Evolutionary conservation across 2,797 vertebrate species (phyloP), one percentile per base, ranked within the genome.

Genomic region (Hydrolagus colliei): DNA sequence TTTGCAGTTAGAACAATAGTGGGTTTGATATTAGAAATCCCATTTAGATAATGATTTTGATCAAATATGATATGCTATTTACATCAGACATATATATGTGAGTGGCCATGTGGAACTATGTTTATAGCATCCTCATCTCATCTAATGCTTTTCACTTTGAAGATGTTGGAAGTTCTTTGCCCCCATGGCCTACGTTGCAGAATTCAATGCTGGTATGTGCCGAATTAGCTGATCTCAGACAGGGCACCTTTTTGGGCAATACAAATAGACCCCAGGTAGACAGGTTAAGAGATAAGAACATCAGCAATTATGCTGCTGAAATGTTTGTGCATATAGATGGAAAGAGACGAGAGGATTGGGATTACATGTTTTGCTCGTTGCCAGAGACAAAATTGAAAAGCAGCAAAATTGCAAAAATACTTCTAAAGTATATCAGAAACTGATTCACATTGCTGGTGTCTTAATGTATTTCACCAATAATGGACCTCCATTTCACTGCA

Each of bases 391-490:
- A 3, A 52, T 52, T 52, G 41, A 52, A 52, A 52, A 52, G 41
- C 41, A 52, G 6, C 41, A 52, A 52, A 52, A 52, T 52, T 52
- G 6, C 2, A 27, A 27, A 27, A 27, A 1, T 27, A 27, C 27
- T 27, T 27, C 27, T 52, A 52, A 52, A 52, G 2, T 52, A 52
- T 52, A 52, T 14, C 78, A 80, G 22, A 35, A 16, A 67, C 22
- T 32, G 61, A 61, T 80, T 80, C 62, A 65, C 27, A 32, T 67
- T 80, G 62, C 78, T 32, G 78, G 1, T 20, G 63, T 67, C 18
- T 35, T n/a, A 7, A 32, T 63, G 27, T 80, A 35, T 65, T 18
- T 67, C 22, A 80, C 13, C 78, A 80, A 80, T 80, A 80, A 65
- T 32, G 35, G 14, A 20, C 11, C 35, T 16, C 1, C 8, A 65